These are phyloP conservation scores for Eurois occulta DNA, from an alignment of 2,888 invertebrate genomes.

Conservation along the genomic window DNA sequence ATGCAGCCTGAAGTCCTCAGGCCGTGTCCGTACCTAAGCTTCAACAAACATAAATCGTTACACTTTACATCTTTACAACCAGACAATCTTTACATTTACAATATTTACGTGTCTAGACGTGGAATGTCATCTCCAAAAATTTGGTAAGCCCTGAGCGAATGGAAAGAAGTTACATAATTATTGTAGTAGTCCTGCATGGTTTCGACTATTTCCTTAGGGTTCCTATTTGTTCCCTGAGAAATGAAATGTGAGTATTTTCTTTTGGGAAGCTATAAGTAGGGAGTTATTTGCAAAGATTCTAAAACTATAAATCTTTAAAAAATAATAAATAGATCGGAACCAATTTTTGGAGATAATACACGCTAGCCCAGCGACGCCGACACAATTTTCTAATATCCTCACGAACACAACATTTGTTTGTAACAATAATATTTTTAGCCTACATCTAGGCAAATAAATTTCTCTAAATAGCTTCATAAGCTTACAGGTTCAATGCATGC, in stretches of 20 bases:
- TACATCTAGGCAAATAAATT: slow-evolving; percentile 62
- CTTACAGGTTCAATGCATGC: slow-evolving; percentile 50
- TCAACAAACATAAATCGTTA: slow-evolving; percentile 55
- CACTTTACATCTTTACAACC: slow-evolving; percentile 60
- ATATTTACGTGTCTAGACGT: slow-evolving; percentile 48
- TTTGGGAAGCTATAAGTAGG: not conserved
- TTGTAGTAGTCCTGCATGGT: not conserved
- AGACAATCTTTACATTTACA: slow-evolving; percentile 61
- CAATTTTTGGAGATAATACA: slow-evolving; percentile 51
- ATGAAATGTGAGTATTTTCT: not conserved
- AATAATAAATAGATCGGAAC: not conserved
- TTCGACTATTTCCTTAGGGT: not conserved
- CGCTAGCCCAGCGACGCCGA: slow-evolving; percentile 38
- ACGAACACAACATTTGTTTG: slow-evolving; percentile 77
- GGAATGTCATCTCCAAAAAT: slow-evolving; percentile 50
- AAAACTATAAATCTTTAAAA: not conserved
- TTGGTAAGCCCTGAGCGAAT: not conserved
- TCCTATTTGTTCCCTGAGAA: not conserved
- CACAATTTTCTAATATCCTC: slow-evolving; percentile 73
- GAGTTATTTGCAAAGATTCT: not conserved
- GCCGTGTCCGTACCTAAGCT: slow-evolving; percentile 24
- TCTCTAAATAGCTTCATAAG: slow-evolving; percentile 53
- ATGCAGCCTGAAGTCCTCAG: slow-evolving; percentile 23
- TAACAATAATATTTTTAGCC: slow-evolving; percentile 65
- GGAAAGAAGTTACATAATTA: not conserved